Percentiles rank a stretch among this genome's conserved stretches.
Conservation (phyloP, 2,113 vertebrate species). For the Opisthocomus hoazin region DNA sequence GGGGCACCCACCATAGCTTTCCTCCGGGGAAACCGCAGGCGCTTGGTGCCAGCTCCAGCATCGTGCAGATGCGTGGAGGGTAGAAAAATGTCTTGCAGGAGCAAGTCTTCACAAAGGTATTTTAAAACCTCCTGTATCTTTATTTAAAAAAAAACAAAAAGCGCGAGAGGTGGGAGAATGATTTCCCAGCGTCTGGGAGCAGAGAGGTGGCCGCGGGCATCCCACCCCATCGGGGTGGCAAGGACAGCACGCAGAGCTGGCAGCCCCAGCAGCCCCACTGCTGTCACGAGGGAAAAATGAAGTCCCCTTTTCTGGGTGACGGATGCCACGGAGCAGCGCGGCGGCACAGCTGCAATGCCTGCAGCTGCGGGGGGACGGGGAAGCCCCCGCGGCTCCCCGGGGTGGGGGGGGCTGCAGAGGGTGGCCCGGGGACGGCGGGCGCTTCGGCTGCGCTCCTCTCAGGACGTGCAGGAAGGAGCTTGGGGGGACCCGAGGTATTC, state of each 20-base stretch:
- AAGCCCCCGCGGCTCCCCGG: accelerated
- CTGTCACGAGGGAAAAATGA: background rate
- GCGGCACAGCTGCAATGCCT: background rate
- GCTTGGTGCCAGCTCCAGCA: background rate
- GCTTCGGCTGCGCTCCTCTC: background rate
- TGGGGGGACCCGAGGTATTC: background rate
- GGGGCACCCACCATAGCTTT: background rate
- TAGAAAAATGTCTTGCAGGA: background rate
- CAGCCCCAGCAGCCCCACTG: too few species aligned
- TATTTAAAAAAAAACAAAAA: background rate
- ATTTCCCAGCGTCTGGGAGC: background rate
- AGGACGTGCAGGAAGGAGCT: accelerated
- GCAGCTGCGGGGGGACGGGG: background rate
- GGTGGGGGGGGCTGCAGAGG: background rate
- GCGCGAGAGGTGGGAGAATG: background rate
- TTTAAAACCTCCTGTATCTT: background rate
- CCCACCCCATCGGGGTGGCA: background rate
- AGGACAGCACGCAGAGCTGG: background rate
- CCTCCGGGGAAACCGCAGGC: accelerated
- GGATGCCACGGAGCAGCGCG: accelerated
- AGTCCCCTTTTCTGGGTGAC: background rate
- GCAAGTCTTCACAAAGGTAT: background rate
- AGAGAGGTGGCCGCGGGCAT: background rate
- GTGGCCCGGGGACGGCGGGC: accelerated
- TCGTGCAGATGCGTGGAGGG: background rate